A percentile compares a stretch with the other conserved stretches of the same genome.
Evolutionary conservation across 2,113 vertebrate genomes (phyloP).

Genomic region (Apeltes quadracus): DNA sequence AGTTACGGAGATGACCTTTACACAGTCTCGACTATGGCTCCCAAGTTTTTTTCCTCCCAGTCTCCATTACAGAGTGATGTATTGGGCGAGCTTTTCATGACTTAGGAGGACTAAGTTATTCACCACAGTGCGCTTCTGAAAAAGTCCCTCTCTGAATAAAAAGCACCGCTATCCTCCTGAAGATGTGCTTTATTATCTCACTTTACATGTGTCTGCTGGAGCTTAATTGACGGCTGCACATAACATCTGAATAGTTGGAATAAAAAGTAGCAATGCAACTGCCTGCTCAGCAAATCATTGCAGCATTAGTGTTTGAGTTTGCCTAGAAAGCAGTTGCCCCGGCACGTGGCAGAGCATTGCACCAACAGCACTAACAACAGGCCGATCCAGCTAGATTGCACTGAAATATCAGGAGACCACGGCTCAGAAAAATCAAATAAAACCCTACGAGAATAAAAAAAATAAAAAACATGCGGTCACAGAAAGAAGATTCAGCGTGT

Average conservation of each 20-base stretch:
- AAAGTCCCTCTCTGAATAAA: constrained; percentile 36
- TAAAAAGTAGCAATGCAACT: constrained; percentile 71
- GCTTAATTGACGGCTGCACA: constrained; percentile 62
- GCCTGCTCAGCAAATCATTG: constrained; percentile 78
- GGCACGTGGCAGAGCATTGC: constrained; percentile 22
- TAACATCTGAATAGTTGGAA: constrained; percentile 73
- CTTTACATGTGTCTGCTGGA: constrained; percentile 48
- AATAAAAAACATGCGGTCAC: background rate
- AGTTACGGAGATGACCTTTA: constrained; percentile 79
- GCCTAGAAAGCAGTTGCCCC: constrained; percentile 40
- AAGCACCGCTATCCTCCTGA: constrained; percentile 28
- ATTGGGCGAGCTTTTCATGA: constrained; percentile 48
- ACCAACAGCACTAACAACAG: constrained; percentile 48
- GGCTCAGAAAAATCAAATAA: constrained; percentile 7
- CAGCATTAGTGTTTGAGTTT: constrained; percentile 70
- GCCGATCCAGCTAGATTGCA: constrained; percentile 38
- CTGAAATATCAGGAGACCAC: constrained; percentile 17
- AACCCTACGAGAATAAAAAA: background rate
- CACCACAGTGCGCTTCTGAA: constrained; percentile 43
- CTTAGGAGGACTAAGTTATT: constrained; percentile 28
- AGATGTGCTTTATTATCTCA: constrained; percentile 45
- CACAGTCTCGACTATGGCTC: constrained; percentile 53
- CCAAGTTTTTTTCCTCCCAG: constrained; percentile 18
- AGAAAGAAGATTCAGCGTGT: background rate
- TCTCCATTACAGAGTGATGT: constrained; percentile 32